These are phyloP conservation scores for Desoria tigrina DNA, from an alignment of 2,888 invertebrate species.

Conservation along the genomic window DNA sequence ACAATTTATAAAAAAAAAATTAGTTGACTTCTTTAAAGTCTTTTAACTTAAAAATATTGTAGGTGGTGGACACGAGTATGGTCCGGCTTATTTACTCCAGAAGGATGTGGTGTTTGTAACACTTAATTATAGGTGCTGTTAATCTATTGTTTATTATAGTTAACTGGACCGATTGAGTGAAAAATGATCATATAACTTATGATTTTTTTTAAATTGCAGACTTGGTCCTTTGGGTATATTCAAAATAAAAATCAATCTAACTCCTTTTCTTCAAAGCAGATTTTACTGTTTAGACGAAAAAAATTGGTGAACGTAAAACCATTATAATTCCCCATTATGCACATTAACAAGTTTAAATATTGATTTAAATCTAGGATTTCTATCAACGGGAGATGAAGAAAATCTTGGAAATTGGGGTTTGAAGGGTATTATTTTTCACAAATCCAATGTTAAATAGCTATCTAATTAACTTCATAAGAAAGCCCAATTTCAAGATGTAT, in stretches of 20 bases:
- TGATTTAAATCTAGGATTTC: too few species aligned
- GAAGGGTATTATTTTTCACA: not conserved
- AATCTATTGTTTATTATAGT: not conserved
- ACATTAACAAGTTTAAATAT: too few species aligned
- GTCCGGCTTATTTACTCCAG: conserved; percentile 28
- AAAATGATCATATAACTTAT: not conserved
- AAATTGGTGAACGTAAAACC: too few species aligned
- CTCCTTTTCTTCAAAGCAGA: too few species aligned
- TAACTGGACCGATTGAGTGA: not conserved
- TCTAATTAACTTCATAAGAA: not conserved
- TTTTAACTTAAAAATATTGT: not conserved
- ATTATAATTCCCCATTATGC: too few species aligned
- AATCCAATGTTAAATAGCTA: not conserved
- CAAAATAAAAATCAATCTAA: too few species aligned
- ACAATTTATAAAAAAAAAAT: not conserved
- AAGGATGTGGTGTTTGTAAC: conserved; percentile 33
- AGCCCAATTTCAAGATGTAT: too few species aligned
- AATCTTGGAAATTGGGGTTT: conserved; percentile 40
- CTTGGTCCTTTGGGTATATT: conserved; percentile 28
- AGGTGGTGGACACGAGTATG: conserved; percentile 31
- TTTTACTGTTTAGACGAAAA: too few species aligned
- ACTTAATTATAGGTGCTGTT: conserved; percentile 23
- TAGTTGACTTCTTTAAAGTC: not conserved
- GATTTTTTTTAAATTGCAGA: conserved; percentile 5
- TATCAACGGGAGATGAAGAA: conserved; percentile 29